These are phyloP conservation scores for Cebus imitator DNA, from an alignment of 2,113 vertebrate species.

Conservation along the genomic window DNA sequence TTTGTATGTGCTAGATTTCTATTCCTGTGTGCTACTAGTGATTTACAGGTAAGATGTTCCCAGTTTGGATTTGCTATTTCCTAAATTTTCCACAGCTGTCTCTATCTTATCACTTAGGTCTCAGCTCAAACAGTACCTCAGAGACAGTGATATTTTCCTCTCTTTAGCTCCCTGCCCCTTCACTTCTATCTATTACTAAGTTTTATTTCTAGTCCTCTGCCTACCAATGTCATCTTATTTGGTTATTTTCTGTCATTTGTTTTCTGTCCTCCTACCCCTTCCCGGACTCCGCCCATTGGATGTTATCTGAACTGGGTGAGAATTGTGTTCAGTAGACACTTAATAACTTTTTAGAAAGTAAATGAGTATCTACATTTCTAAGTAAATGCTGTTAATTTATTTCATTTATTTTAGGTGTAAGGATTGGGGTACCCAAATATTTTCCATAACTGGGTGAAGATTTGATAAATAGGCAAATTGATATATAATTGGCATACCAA, in stretches of 20 bases:
- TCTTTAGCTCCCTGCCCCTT: background rate
- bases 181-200: background rate
- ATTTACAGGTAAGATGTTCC: background rate
- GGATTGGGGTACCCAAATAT: background rate
- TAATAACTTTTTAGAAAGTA: slow-evolving; percentile 2
- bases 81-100: background rate
- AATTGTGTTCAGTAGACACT: background rate
- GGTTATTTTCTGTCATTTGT: background rate
- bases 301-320: background rate
- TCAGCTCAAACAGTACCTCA: background rate
- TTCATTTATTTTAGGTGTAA: slow-evolving; percentile 40
- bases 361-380: background rate
- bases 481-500: background rate
- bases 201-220: slow-evolving; percentile 33
- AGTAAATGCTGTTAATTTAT: background rate
- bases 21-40: background rate
- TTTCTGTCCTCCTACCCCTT: background rate
- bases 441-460: background rate
- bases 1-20: background rate
- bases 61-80: slow-evolving; percentile 10
- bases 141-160: background rate
- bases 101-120: background rate
- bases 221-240: background rate
- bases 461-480: slow-evolving; percentile 8
- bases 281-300: background rate